phyloP scores from a whole-genome alignment of 2,888 invertebrate genomes.

The Phaedon cochleariae region DNA sequence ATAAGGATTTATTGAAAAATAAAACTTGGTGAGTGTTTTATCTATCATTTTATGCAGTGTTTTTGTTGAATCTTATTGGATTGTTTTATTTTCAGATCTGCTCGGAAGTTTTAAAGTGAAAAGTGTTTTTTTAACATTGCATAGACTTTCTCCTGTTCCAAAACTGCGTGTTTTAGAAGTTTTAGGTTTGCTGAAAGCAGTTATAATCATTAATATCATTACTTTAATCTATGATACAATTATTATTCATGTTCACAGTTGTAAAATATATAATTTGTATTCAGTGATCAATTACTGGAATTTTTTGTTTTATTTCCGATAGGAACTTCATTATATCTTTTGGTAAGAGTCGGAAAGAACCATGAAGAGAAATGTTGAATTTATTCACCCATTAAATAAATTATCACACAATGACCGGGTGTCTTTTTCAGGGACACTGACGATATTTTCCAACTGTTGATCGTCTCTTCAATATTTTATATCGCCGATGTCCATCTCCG shows the following conservation, averaged over 20 bases:
- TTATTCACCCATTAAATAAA: too few species aligned
- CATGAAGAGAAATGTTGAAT: too few species aligned
- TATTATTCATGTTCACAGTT: not conserved
- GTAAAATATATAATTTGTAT: not conserved
- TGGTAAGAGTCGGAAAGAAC: too few species aligned
- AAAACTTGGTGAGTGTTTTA: slow-evolving; percentile 43
- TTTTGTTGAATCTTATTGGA: not conserved
- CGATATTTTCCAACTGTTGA: too few species aligned
- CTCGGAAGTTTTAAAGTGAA: not conserved
- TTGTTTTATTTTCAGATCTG: not conserved
- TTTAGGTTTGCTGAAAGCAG: not conserved
- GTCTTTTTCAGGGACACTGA: too few species aligned
- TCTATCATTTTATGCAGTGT: not conserved
- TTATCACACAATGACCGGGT: too few species aligned
- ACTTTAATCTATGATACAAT: not conserved
- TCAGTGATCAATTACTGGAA: not conserved
- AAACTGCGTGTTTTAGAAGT: not conserved
- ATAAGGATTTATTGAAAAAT: slow-evolving; percentile 63
- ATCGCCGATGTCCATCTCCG: too few species aligned
- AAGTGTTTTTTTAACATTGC: not conserved
- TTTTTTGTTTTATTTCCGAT: not conserved
- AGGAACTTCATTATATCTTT: too few species aligned
- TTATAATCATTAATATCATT: not conserved
- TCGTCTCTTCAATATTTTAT: too few species aligned
- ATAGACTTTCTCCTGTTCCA: not conserved